Base-by-base conservation (phyloP, 2,797 vertebrate species). In the Neomorphus geoffroyi region DNA sequence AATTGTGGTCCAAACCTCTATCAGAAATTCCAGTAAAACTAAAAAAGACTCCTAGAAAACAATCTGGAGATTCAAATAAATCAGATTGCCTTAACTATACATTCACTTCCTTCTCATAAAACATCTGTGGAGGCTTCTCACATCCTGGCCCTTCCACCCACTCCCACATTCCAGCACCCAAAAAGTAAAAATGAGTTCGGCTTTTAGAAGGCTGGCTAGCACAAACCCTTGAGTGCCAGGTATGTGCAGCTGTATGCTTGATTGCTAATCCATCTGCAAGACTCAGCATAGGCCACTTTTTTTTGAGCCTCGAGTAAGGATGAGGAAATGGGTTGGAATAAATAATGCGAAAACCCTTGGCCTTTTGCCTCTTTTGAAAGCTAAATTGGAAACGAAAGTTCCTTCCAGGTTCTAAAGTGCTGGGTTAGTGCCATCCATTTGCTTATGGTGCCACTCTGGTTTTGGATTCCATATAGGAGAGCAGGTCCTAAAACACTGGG, bases 181-280 rank as follows among this genome's bases (percentile, higher is more conserved):
- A 93, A 95, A 96, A 70, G 32, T 64, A 86, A 84, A 95, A 93
- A 39, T 82, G 80, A 96, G 90, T 58, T 94, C n/a, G 53, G 82
- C 86, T 94, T 64, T 93, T 88, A 0, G 11, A 86, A 94, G 93
- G 83, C 65, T 94, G 94, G 94, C 94, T 88, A 95, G 93, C 80
- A 86, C 5, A 4, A 93, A 21, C 0, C 3, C 71, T 86, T 22
- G 93, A 94, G 94, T 96, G 96, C 96, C 93, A 96, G 96, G 94
- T 96, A 94, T 95, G 93, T 77, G 94, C 96, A 96, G 96, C 96
- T 97, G 96, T 86, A 64, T 91, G 83, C 90, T 93, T 96, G 93
- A 97, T 96, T 94, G 95, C 88, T 94, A 96, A 96, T 94, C 96
- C 96, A 94, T 97, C 96, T 96, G 95, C 88, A 87, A 72, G 83